Evolutionary conservation across 2,113 vertebrate genomes (phyloP).

Genomic region (Patagioenas fasciata): DNA sequence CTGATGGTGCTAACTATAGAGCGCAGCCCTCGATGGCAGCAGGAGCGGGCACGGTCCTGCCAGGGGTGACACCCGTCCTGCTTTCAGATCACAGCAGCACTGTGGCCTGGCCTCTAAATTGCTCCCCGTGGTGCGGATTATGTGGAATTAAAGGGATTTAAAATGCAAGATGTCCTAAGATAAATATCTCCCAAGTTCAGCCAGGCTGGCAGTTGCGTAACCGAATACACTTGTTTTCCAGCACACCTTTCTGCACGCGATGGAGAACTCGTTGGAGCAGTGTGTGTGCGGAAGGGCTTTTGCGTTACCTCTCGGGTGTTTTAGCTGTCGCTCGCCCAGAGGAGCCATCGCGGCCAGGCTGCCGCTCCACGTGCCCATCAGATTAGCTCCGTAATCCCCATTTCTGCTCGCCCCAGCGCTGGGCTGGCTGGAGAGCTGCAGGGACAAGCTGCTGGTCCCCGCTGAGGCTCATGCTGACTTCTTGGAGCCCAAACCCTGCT

Average conservation of each 20-base stretch:
- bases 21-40: neutral
- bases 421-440: neutral
- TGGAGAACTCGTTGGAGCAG: accelerated
- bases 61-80: neutral
- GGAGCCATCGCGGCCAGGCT: neutral
- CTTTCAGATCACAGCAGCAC: neutral
- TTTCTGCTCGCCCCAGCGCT: neutral
- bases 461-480: accelerated
- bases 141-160: slow-evolving; percentile 62
- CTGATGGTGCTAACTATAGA: neutral
- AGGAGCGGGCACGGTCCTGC: neutral
- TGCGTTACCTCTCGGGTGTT: neutral
- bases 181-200: slow-evolving; percentile 40
- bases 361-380: neutral
- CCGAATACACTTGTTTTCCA: neutral
- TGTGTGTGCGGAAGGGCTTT: neutral
- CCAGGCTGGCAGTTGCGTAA: slow-evolving; percentile 28
- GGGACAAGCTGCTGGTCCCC: neutral
- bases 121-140: slow-evolving; percentile 35
- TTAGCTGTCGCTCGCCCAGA: neutral
- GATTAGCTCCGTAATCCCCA: neutral
- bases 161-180: slow-evolving; percentile 66
- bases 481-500: neutral
- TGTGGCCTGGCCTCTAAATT: neutral
- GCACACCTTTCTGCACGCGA: neutral